Evolutionary conservation across 2,113 vertebrate species (phyloP), one percentile per base, ranked within the genome.

Genomic region (Blennius ocellaris): DNA sequence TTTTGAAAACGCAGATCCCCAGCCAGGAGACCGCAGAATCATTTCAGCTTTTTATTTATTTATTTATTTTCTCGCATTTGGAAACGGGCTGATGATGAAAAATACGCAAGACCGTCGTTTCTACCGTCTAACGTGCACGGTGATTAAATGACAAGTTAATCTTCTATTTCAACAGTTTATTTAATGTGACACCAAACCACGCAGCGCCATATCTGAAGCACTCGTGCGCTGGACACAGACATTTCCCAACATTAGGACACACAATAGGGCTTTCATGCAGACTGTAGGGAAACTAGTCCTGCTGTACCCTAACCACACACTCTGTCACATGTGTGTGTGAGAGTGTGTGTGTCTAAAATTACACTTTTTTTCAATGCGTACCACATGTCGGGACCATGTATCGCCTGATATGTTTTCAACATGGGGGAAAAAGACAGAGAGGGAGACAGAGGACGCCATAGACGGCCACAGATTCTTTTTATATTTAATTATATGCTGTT

Each of bases 401-500:
- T 79, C 36, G 79, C 68, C 78, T 89, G 81, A 90, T 87, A 86
- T 74, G 74, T 91, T 90, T 90, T 83, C 86, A 88, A 82, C 81
- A 83, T 83, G 82, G 69, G 69, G 66, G 76, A 45, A 63, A 68
- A 58, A 50, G 65, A 60, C 50, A 69, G 45, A 62, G 36, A 66
- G 45, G 39, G 57, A 69, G 61, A 72, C 59, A 62, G 44, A 11
- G 43, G 65, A 73, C 61, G 66, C 37, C 49, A 14, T 9, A 40
- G 66, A 51, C 17, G 44, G 73, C 30, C 47, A 39, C 56, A 48
- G 15, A 30, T 30, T 54, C 73, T 69, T 69, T 77, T 67, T 5
- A 12, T 55, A 81, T 51, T 70, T 62, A 69, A 86, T 84, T 74
- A 76, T 72, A 59, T 44, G 11, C 21, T 72, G 71, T 80, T 78